Evolutionary conservation across 2,888 invertebrate species (phyloP).

Genomic region (Automeris io): DNA sequence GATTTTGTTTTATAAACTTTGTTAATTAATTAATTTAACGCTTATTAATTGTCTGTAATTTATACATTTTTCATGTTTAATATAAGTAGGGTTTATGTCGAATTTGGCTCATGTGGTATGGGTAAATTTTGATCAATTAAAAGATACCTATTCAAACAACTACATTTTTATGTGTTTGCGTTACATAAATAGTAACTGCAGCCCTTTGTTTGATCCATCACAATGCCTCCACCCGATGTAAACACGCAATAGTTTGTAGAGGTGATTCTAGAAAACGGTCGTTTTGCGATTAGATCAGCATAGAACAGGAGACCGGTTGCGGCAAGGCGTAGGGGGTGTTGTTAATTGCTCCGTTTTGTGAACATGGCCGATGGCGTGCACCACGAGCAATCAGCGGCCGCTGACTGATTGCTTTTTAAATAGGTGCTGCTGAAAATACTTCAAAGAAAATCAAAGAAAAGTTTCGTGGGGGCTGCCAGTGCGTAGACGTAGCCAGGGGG

Average conservation of each 20-base stretch:
- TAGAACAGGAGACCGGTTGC: conserved; percentile 39
- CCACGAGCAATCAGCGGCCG: conserved; percentile 67
- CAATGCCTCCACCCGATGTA: conserved; percentile 28
- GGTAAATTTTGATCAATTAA: not conserved
- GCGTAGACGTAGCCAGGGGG: not conserved
- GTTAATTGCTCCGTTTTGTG: conserved; percentile 78
- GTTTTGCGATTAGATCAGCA: conserved; percentile 74
- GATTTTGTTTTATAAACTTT: no score
- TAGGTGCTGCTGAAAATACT: conserved; percentile 73
- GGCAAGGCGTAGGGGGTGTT: conserved; percentile 47
- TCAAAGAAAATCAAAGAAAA: conserved; percentile 64
- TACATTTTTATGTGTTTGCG: not conserved
- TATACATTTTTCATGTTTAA: no score
- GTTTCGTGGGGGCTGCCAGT: conserved; percentile 41
- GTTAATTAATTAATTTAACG: no score
- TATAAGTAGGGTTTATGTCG: no score
- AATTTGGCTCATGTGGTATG: no score
- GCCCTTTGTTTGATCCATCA: conserved; percentile 18
- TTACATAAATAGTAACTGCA: conserved; percentile 2
- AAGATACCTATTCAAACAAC: not conserved
- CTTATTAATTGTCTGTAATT: no score
- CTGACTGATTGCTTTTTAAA: conserved; percentile 78
- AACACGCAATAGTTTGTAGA: conserved; percentile 71
- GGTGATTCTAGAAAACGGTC: conserved; percentile 77
- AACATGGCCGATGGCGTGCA: conserved; percentile 73